Conservation (phyloP, 2,113 vertebrate genomes). For the Hippocampus comes region DNA sequence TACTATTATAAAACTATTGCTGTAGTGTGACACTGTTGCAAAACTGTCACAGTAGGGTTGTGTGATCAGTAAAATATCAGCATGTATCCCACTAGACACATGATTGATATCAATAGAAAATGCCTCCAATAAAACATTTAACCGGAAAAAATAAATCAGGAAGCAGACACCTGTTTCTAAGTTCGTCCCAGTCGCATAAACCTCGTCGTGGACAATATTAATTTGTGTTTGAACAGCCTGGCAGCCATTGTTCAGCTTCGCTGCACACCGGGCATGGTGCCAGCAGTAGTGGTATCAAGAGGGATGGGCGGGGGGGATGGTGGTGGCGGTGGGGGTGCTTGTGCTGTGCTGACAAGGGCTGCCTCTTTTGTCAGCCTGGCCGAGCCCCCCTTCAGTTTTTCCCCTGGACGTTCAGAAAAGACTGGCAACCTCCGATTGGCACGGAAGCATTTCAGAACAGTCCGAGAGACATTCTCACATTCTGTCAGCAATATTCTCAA, state of each 20-base stretch:
- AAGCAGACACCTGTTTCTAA: not conserved
- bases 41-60: too few relatives aligned
- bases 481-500: too few relatives aligned
- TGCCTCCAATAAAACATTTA: too few relatives aligned
- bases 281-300: conserved; percentile 25
- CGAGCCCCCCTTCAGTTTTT: not conserved
- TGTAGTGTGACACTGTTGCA: too few relatives aligned
- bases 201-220: not conserved
- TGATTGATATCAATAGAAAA: too few relatives aligned
- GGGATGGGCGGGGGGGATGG: not conserved
- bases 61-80: too few relatives aligned
- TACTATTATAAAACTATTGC: too few relatives aligned
- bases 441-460: too few relatives aligned
- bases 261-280: conserved; percentile 22
- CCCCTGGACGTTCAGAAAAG: not conserved
- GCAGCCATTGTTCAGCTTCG: conserved; percentile 1
- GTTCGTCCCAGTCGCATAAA: not conserved
- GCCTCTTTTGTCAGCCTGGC: conserved; percentile 32
- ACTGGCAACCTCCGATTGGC: not conserved
- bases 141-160: too few relatives aligned
- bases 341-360: conserved; percentile 25
- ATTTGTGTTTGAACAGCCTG: conserved; percentile 8
- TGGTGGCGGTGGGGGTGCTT: not conserved
- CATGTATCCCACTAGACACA: too few relatives aligned
- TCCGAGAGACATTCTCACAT: too few relatives aligned